Percentiles rank a stretch among this genome's conserved stretches.
Conservation (phyloP, 1,140 invertebrate genomes). For the Conus ventricosus region DNA sequence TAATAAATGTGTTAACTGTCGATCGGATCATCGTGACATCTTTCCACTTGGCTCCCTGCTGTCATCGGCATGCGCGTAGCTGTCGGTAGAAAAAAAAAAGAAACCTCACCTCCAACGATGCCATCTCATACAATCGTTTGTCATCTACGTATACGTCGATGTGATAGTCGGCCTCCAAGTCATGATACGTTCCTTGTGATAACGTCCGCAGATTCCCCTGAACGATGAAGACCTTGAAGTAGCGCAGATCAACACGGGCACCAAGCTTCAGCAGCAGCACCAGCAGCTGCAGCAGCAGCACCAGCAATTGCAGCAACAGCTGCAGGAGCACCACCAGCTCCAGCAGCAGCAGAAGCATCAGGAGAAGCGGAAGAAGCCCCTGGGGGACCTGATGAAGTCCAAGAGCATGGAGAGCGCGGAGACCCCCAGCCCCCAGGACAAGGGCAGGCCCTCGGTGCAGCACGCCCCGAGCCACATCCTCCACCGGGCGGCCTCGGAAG, state of each 20-base stretch:
- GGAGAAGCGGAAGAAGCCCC: conserved; percentile 38
- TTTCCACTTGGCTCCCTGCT: too few species aligned
- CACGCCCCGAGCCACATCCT: conserved; percentile 34
- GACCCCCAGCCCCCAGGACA: background rate
- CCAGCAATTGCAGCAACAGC: background rate
- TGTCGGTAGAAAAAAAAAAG: too few species aligned
- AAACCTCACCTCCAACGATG: too few species aligned
- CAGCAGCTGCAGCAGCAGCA: conserved; percentile 8
- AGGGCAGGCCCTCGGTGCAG: background rate
- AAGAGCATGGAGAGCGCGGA: conserved; percentile 48
- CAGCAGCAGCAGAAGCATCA: background rate
- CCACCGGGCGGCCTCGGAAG: conserved; percentile 45
- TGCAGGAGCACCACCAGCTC: background rate
- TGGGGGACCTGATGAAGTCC: conserved; percentile 44
- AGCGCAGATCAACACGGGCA: conserved; percentile 60
- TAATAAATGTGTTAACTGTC: too few species aligned
- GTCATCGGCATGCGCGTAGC: too few species aligned
- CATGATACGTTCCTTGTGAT: too few species aligned
- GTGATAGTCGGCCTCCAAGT: too few species aligned
- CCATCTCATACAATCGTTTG: too few species aligned
- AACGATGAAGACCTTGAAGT: conserved; percentile 70
- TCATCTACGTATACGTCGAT: too few species aligned
- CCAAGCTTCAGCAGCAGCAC: conserved; percentile 12
- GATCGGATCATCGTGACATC: too few species aligned
- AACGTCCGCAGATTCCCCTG: conserved; percentile 35